Evolutionary conservation across 2,888 invertebrate species (phyloP).

Genomic region (Caenorhabditis afra): DNA sequence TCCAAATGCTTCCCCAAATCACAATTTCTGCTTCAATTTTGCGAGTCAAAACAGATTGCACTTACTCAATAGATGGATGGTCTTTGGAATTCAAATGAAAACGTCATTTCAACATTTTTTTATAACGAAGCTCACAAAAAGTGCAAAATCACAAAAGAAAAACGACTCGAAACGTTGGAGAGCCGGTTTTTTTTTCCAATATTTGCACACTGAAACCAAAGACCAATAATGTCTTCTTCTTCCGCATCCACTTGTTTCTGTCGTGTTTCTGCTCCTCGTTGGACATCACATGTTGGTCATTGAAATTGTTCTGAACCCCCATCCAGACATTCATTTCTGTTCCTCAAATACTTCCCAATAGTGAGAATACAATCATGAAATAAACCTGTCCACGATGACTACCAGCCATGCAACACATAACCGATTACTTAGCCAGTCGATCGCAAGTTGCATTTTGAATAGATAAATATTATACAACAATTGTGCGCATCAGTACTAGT

Average conservation of each 20-base stretch:
- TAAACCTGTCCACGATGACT: slow-evolving; percentile 25
- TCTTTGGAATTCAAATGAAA: background rate
- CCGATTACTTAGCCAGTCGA: slow-evolving; percentile 16
- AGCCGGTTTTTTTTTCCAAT: slow-evolving; percentile 34
- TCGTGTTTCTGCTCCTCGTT: slow-evolving; percentile 7
- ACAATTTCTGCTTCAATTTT: no score
- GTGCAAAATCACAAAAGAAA: slow-evolving; percentile 19
- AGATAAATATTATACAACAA: slow-evolving; percentile 54
- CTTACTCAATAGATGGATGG: no score
- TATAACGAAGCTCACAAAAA: background rate
- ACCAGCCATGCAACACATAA: slow-evolving; percentile 2
- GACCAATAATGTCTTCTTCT: slow-evolving; percentile 44
- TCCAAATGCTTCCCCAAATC: no score
- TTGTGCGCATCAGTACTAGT: slow-evolving; percentile 53
- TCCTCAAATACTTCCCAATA: no score
- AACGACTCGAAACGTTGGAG: background rate
- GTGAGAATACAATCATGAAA: no score
- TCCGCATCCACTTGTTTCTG: slow-evolving; percentile 15
- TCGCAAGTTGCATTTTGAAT: slow-evolving; percentile 45
- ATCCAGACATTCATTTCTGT: no score
- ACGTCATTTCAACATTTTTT: background rate
- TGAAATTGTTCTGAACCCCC: no score
- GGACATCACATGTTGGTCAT: background rate
- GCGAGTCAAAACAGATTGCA: no score
- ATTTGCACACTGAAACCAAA: slow-evolving; percentile 51